These are phyloP conservation scores for Drosophila mercatorum DNA, from an alignment of 2,888 invertebrate genomes.

Conservation along the genomic window DNA sequence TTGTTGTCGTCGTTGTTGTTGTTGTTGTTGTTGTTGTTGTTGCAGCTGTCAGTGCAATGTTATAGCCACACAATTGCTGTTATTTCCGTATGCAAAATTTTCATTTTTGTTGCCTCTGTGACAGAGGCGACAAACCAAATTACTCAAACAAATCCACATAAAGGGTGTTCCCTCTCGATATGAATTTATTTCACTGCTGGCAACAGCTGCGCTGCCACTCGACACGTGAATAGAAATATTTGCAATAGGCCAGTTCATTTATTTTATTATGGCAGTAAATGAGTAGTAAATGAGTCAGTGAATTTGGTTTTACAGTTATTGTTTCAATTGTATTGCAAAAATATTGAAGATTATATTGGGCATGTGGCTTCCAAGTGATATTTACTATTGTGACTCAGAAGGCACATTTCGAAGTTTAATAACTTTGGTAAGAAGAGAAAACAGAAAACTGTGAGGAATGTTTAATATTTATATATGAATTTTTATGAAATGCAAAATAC, in stretches of 20 bases:
- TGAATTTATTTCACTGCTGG: slow-evolving; percentile 29
- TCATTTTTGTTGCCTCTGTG: slow-evolving; percentile 55
- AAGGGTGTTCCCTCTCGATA: slow-evolving; percentile 36
- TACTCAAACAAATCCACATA: slow-evolving; percentile 35
- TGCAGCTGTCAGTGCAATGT: slow-evolving; percentile 57
- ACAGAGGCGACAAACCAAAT: slow-evolving; percentile 42
- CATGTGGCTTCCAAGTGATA: neutral
- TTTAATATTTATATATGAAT: too few species aligned
- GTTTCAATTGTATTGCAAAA: slow-evolving; percentile 9
- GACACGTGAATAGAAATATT: neutral
- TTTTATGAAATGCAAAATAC: too few species aligned
- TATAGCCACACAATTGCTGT: slow-evolving; percentile 71
- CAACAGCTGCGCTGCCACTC: slow-evolving; percentile 27
- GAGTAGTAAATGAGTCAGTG: slow-evolving; percentile 4
- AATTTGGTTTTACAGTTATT: slow-evolving; percentile 7
- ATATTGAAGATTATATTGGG: neutral
- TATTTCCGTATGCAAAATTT: slow-evolving; percentile 69
- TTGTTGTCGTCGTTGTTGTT: slow-evolving; percentile 11
- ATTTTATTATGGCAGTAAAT: slow-evolving; percentile 11
- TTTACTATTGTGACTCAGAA: neutral
- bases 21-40: slow-evolving; percentile 19
- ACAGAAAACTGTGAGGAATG: too few species aligned
- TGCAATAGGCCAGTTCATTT: slow-evolving; percentile 5
- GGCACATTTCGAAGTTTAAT: neutral
- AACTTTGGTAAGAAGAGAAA: neutral